Evolutionary conservation across 2,113 vertebrate species (phyloP).

Genomic region (Trinectes maculatus): DNA sequence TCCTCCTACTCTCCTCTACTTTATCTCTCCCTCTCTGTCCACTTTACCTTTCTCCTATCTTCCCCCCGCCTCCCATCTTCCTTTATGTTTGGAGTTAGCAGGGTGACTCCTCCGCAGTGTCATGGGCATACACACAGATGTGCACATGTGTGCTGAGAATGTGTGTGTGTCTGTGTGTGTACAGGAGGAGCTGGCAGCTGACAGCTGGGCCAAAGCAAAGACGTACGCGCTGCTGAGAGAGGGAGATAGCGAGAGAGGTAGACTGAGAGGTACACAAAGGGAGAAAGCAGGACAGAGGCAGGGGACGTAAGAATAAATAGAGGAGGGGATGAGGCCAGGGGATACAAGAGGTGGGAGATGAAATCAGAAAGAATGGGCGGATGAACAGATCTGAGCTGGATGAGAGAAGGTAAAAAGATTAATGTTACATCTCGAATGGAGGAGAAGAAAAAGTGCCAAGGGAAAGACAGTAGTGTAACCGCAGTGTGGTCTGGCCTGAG

Average conservation of each 20-base stretch:
- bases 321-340: constrained; percentile 35
- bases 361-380: constrained; percentile 41
- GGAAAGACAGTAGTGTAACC: constrained; percentile 54
- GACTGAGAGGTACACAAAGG: constrained; percentile 52
- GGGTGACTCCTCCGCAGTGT: constrained; percentile 79
- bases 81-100: constrained; percentile 85
- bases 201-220: constrained; percentile 80
- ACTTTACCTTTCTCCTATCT: constrained; percentile 70
- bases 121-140: constrained; percentile 85
- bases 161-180: constrained; percentile 59
- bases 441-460: constrained; percentile 33
- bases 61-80: constrained; percentile 77
- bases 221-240: constrained; percentile 71
- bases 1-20: constrained; percentile 55
- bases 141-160: constrained; percentile 24
- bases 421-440: constrained; percentile 29
- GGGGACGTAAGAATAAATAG: constrained; percentile 53
- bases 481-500: constrained; percentile 65
- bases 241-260: constrained; percentile 57
- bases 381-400: constrained; percentile 39
- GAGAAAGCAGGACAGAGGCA: constrained; percentile 39
- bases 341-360: constrained; percentile 43
- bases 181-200: constrained; percentile 77
- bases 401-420: constrained; percentile 23
- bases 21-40: constrained; percentile 61